Evolutionary conservation across 2,888 invertebrate genomes (phyloP), one percentile per base, ranked within the genome.

Genomic region (Platypus cylindrus): DNA sequence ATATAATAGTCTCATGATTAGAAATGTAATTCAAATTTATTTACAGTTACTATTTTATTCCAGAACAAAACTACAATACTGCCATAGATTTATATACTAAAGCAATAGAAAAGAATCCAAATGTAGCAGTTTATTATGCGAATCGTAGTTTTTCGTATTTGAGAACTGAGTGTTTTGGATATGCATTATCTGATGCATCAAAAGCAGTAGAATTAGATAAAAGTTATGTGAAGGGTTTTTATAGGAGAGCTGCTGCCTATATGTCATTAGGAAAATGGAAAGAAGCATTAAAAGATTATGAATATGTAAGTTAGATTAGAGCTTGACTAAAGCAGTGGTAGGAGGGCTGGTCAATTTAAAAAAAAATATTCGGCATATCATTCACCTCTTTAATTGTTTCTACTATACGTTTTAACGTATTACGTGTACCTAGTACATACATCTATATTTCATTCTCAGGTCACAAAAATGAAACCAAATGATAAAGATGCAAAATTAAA

Each of bases 191-290:
- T 24, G 98, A 99, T 70, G 97, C 97, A 2, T 75, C 87, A 2
- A 80, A 80, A 57, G 81, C 97, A 2, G 84, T 98, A 37, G 83
- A 86, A 60, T 60, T 90, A 44, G 94, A 98, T 62, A 79, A 75
- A 50, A 69, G 71, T 15, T 98, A 95, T 59, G 71, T 93, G 15
- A 97, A 98, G 68, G 97, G 93, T 1, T 99, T 93, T 60, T 99
- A 97, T 62, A 74, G 98, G 52, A 71, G 97, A 54, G 98, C 97
- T 1, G 90, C 91, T 2, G 84, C 98, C 18, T 77, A 93, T 54
- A 97, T 99, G 95, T 89, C 95, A 16, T 65, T 97, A 55, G 95
- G 97, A 48, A 94, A 94, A 68, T 95, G 91, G 63, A 95, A 94
- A 67, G 71, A 84, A 64, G 98, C 98, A 7, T 71, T 97, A 46